Evolutionary conservation across 2,797 vertebrate species (phyloP).

Genomic region (Bothrops alternatus): DNA sequence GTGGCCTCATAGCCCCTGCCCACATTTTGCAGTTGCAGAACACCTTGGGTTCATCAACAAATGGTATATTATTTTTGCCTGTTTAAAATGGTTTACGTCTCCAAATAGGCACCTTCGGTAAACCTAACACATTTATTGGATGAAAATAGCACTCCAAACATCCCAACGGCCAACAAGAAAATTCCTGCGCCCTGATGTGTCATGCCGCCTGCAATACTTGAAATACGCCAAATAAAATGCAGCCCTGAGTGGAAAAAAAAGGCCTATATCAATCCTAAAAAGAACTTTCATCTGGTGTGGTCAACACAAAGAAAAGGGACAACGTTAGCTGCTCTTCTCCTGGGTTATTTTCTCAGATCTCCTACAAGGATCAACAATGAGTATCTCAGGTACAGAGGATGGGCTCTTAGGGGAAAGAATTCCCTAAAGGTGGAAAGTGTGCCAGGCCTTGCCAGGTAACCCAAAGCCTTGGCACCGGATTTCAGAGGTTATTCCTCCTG

Average conservation of each 20-base stretch:
- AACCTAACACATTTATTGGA: background rate
- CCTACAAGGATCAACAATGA: background rate
- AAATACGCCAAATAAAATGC: background rate
- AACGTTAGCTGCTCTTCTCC: no score
- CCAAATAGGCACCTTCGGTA: background rate
- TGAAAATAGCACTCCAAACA: background rate
- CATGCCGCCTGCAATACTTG: background rate
- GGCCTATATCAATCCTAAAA: background rate
- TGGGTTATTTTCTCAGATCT: background rate
- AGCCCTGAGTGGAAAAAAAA: background rate
- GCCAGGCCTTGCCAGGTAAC: background rate
- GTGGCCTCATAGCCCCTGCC: background rate
- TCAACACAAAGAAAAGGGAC: background rate
- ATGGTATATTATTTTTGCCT: background rate
- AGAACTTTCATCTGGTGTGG: background rate
- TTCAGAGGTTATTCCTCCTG: conserved; percentile 2
- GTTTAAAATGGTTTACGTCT: background rate
- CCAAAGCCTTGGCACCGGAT: background rate
- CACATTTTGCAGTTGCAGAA: background rate
- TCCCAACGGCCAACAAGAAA: background rate
- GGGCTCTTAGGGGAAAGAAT: background rate
- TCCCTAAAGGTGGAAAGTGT: background rate
- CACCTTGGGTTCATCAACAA: background rate
- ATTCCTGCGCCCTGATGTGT: background rate
- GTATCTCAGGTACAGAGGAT: background rate